phyloP scores from a whole-genome alignment of 2,888 invertebrate species.

The Aquatica leii region DNA sequence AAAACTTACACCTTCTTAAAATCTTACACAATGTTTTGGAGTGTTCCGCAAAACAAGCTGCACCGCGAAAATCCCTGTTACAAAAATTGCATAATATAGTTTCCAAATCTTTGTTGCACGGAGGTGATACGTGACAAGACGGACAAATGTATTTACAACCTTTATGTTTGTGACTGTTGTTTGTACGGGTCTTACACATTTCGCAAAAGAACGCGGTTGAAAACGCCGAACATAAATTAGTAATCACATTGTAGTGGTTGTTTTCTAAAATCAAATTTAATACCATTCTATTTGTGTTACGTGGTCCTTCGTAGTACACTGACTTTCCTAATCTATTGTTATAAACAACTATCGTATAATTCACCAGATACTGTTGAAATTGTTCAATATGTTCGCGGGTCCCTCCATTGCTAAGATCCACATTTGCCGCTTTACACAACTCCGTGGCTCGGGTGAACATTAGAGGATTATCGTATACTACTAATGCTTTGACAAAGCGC shows the following conservation, averaged over 20 bases:
- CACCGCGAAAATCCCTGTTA: no score
- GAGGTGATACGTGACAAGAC: not conserved
- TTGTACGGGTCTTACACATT: not conserved
- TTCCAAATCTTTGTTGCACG: not conserved
- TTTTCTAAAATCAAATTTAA: no score
- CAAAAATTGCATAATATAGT: no score
- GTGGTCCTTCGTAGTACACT: not conserved
- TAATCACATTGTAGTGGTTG: no score
- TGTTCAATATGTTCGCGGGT: not conserved
- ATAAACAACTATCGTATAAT: constrained; percentile 3
- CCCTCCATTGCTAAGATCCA: not conserved
- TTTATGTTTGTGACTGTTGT: not conserved
- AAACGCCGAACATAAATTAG: no score
- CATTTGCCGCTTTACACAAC: not conserved
- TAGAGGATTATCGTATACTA: not conserved
- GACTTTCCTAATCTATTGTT: not conserved
- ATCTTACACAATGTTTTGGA: no score
- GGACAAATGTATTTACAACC: not conserved
- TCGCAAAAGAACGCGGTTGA: constrained; percentile 6
- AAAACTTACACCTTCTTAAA: no score
- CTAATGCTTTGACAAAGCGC: not conserved
- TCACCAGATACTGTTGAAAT: not conserved
- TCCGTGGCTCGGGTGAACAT: not conserved
- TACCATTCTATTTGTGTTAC: not conserved
- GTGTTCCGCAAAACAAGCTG: no score